phyloP scores from a whole-genome alignment of 2,797 vertebrate genomes.

The Gymnoscopelus braueri region DNA sequence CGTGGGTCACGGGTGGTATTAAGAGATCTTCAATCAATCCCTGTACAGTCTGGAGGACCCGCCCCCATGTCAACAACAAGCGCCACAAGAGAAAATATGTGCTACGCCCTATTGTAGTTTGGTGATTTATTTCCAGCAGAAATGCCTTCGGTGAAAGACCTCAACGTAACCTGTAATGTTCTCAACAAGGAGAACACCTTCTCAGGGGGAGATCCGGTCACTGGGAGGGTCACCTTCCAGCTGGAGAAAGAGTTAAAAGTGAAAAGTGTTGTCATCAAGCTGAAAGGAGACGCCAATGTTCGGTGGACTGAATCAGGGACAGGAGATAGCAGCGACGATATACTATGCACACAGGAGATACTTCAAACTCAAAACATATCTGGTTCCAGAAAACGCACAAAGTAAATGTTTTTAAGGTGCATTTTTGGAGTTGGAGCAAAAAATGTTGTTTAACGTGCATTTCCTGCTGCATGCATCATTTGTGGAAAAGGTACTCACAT shows the following conservation, averaged over 20 bases:
- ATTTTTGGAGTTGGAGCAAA: too few species aligned
- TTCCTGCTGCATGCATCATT: neutral
- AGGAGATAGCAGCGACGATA: too few species aligned
- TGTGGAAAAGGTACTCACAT: too few species aligned
- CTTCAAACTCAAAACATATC: conserved; percentile 89
- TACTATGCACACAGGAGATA: conserved; percentile 86
- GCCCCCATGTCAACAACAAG: too few species aligned
- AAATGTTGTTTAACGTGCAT: neutral
- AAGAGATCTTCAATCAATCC: too few species aligned
- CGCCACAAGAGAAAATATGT: too few species aligned
- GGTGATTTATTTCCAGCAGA: conserved; percentile 57
- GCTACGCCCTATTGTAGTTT: too few species aligned
- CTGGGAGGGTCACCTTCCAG: conserved; percentile 86
- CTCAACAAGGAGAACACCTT: conserved; percentile 86
- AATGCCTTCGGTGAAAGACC: conserved; percentile 88
- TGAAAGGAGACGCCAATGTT: conserved; percentile 88
- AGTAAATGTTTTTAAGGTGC: conserved; percentile 72
- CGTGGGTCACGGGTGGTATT: too few species aligned
- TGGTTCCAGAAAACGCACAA: conserved; percentile 81
- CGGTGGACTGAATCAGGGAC: conserved; percentile 7
- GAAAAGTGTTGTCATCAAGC: conserved; percentile 86
- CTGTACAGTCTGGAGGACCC: too few species aligned
- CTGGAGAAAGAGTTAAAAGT: conserved; percentile 85
- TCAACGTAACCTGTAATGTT: conserved; percentile 86
- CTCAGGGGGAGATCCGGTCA: conserved; percentile 88